Base-by-base conservation (phyloP, 1,140 invertebrate species). In the Pseudoatta argentina region DNA sequence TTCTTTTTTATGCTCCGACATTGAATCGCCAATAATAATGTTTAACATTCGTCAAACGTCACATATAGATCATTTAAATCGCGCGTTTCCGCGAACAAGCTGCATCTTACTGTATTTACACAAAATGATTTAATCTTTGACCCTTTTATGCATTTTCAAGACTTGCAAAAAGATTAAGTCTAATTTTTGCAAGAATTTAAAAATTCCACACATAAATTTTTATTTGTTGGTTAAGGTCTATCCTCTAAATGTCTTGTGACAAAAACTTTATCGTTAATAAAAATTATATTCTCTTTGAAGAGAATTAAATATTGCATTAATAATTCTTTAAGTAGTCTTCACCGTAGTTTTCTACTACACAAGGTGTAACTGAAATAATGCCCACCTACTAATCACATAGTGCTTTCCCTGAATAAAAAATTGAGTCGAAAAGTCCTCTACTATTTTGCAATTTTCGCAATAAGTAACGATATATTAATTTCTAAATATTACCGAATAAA, bases 51-150 rank as follows among this genome's bases (percentile, higher is more conserved):
- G 39, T 85, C 18, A 61, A 27, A 14, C 48, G n/a, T 55, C 34
- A 55, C 53, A 18, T 55, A 75, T 64, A 44, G 82, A 85, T 85
- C 66, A 5, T 85, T 64, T 48, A 75, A 27, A 61, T 82, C 59
- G 8, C 24, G 24, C 77, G 61, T 79, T 72, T 85, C 39, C 34
- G 55, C 57, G 57, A 51, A 64, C 75, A 21, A 48, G 14, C 34
- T 34, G 10, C 53, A 7, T 82, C 18, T 77, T 16, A 12, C 27
- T 24, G n/a, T 16, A 69, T 69, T 71, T 59, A 24, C 39, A 0
- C 18, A 24, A 51, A 78, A 78, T 21, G 6, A 48, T 51, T 83
- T 21, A 63, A 59, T 0, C 7, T 30, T 27, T 16, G 21, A 75
- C 1, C 8, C 0, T 30, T 75, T 16, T 51, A n/a, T 8, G 10